Conservation (phyloP, 2,113 vertebrate genomes). For the Triplophysa tibetana region DNA sequence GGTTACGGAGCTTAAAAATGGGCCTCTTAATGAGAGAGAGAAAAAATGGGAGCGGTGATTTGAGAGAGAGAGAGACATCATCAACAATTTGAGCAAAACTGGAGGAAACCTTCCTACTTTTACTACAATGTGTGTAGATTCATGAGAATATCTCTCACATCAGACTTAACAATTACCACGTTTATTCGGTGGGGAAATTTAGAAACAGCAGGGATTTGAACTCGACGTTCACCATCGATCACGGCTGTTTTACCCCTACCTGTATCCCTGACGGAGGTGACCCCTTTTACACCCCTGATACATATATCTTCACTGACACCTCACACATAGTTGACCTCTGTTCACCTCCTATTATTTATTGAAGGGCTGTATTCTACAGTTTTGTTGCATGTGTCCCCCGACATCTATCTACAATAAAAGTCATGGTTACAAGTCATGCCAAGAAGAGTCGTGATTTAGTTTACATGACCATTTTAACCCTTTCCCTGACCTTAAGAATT, state of each 20-base stretch:
- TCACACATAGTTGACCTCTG: slow-evolving; percentile 15
- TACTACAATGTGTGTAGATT: neutral
- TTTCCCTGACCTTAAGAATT: neutral
- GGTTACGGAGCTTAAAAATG: slow-evolving; percentile 69
- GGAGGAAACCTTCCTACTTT: slow-evolving; percentile 20
- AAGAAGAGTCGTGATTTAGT: neutral
- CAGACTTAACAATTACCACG: neutral
- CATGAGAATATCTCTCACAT: neutral
- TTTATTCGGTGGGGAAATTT: neutral
- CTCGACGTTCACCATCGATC: slow-evolving; percentile 7
- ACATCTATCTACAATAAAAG: neutral
- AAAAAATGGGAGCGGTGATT: neutral
- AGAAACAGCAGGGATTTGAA: slow-evolving; percentile 20
- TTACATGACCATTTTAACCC: neutral
- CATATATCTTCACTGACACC: slow-evolving; percentile 44
- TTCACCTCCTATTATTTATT: slow-evolving; percentile 14
- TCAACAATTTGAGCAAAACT: slow-evolving; percentile 41
- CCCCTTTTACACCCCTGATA: slow-evolving; percentile 35
- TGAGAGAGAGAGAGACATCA: neutral
- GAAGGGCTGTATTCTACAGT: neutral
- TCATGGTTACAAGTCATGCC: neutral
- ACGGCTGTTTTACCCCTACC: neutral
- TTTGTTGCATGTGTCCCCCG: neutral
- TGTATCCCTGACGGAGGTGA: slow-evolving; percentile 10
- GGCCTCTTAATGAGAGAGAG: slow-evolving; percentile 36